phyloP scores from a whole-genome alignment of 2,113 vertebrate species.

The Aramus guarauna region DNA sequence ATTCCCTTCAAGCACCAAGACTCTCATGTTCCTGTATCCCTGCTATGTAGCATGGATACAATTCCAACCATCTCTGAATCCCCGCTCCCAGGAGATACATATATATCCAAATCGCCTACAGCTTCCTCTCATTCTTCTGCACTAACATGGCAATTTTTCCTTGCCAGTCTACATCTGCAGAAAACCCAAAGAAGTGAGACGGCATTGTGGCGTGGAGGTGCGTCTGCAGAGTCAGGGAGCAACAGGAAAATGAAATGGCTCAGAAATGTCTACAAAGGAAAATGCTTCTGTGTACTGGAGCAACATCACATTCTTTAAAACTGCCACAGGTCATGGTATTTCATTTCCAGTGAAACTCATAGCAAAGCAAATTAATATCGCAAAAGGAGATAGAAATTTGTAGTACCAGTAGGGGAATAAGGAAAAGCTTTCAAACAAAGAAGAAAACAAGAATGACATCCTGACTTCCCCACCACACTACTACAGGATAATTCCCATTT shows the following conservation, averaged over 20 bases:
- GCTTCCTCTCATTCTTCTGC: not conserved
- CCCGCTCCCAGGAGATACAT: not conserved
- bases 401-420: not conserved
- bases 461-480: not conserved
- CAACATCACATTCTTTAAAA: not conserved
- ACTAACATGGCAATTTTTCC: not conserved
- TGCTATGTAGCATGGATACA: rapidly evolving
- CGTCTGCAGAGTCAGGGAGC: not conserved
- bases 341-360: not conserved
- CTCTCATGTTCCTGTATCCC: not conserved
- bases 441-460: not conserved
- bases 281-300: not conserved
- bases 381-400: not conserved
- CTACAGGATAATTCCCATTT: not conserved
- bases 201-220: not conserved
- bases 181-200: not conserved
- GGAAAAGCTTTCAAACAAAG: not conserved
- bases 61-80: not conserved
- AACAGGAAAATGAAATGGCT: not conserved
- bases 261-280: not conserved
- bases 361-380: not conserved
- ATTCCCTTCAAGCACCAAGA: not conserved
- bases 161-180: not conserved
- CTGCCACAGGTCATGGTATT: not conserved
- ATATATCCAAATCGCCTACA: not conserved